A percentile compares a stretch with the other conserved stretches of the same genome.
These are phyloP conservation scores for Teleiodes luculella DNA, from an alignment of 2,888 invertebrate genomes.

Conservation along the genomic window DNA sequence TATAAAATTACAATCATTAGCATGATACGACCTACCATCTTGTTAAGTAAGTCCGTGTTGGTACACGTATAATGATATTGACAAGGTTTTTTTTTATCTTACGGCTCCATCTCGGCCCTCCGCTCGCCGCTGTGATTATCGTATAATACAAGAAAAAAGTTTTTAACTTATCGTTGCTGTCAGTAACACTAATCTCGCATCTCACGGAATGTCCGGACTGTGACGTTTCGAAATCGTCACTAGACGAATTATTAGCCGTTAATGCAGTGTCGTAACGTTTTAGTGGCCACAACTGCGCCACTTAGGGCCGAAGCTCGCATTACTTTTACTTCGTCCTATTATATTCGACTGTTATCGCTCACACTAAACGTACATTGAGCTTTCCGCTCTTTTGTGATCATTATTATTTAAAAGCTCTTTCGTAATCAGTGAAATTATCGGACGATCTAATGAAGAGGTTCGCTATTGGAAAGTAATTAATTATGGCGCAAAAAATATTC, in stretches of 20 bases:
- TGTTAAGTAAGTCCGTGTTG: conserved; percentile 58
- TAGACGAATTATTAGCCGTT: conserved; percentile 64
- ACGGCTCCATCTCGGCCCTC: conserved; percentile 50
- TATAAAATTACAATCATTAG: conserved; percentile 65
- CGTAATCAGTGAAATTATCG: conserved; percentile 25
- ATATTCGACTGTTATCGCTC: conserved; percentile 28
- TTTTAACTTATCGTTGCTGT: conserved; percentile 61
- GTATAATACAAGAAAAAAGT: conserved; percentile 59
- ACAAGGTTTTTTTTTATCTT: conserved; percentile 62
- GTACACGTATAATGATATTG: conserved; percentile 65
- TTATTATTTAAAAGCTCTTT: conserved; percentile 18
- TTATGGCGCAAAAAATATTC: conserved; percentile 28
- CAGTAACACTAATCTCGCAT: conserved; percentile 61
- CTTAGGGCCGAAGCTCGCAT: conserved; percentile 57
- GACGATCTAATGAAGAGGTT: conserved; percentile 28
- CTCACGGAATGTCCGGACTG: conserved; percentile 50
- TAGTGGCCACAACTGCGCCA: conserved; percentile 53
- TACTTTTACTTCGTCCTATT: conserved; percentile 38
- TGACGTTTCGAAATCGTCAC: conserved; percentile 67
- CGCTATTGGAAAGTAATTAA: conserved; percentile 36
- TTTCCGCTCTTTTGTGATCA: conserved; percentile 12
- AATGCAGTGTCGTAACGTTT: conserved; percentile 58
- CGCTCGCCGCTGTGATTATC: conserved; percentile 52
- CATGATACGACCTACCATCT: conserved; percentile 58
- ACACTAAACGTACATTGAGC: conserved; percentile 5